Conservation (phyloP, 1,140 invertebrate genomes). For the Neodiprion virginianus region DNA sequence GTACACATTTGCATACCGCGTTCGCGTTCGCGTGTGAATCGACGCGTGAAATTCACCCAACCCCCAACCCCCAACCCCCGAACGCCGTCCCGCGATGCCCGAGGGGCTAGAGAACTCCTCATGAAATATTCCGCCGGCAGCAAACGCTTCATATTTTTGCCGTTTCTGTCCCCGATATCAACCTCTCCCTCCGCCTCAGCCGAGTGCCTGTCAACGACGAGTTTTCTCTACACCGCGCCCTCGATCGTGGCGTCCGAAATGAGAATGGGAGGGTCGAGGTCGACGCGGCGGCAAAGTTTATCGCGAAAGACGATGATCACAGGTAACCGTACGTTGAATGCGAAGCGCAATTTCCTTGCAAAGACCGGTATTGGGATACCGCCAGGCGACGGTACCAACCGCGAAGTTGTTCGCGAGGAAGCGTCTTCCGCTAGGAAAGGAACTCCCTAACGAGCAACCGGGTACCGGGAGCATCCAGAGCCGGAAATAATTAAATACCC, state of each 20-base stretch:
- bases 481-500: conserved; percentile 53
- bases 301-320: background rate
- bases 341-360: background rate
- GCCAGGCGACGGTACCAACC: background rate
- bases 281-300: background rate
- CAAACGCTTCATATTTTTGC: background rate
- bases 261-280: too few relatives aligned
- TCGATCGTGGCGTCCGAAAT: too few relatives aligned
- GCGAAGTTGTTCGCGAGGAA: background rate
- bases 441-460: conserved; percentile 32
- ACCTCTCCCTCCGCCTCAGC: background rate
- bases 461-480: conserved; percentile 23
- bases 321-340: background rate
- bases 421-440: conserved; percentile 5
- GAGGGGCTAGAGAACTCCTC: background rate
- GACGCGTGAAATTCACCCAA: conserved; percentile 14
- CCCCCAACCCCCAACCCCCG: background rate
- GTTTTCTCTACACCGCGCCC: background rate
- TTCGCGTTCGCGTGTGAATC: conserved; percentile 11
- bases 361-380: background rate
- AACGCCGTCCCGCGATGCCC: background rate
- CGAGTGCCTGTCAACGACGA: background rate
- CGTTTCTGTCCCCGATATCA: conserved; percentile 4
- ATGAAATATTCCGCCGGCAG: conserved; percentile 2
- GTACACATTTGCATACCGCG: conserved; percentile 15